These are phyloP conservation scores for Lepilemur septentrionalis DNA, from an alignment of 2,797 vertebrate genomes.

Conservation along the genomic window DNA sequence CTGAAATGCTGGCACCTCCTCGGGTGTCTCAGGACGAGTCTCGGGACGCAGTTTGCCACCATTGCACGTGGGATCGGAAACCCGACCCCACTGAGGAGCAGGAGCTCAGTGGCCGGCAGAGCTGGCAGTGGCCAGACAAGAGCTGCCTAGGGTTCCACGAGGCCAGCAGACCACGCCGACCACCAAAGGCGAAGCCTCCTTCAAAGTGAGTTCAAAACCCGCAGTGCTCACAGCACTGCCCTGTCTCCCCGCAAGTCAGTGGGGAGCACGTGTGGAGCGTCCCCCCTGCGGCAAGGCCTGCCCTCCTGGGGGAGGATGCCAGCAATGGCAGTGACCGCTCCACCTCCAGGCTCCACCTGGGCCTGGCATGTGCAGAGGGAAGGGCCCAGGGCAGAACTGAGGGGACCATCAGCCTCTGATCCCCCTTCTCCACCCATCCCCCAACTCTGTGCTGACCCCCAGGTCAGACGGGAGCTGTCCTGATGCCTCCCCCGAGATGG, in stretches of 20 bases:
- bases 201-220: neutral
- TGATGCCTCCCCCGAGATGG: neutral
- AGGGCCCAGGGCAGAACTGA: rapidly evolving
- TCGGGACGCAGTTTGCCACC: no score
- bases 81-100: rapidly evolving
- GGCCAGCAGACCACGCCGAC: neutral
- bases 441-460: neutral
- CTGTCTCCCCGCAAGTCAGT: rapidly evolving
- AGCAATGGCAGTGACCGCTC: rapidly evolving
- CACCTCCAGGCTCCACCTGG: neutral
- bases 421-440: neutral
- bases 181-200: neutral
- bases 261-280: rapidly evolving
- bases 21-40: rapidly evolving
- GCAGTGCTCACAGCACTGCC: neutral
- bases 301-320: rapidly evolving
- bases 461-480: neutral
- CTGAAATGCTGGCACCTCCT: neutral
- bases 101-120: neutral
- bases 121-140: neutral
- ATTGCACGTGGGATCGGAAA: rapidly evolving
- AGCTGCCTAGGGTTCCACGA: neutral
- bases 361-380: rapidly evolving
- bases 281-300: neutral
- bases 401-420: neutral